Evolutionary conservation across 2,113 vertebrate genomes (phyloP).

Genomic region (Excalfactoria chinensis): DNA sequence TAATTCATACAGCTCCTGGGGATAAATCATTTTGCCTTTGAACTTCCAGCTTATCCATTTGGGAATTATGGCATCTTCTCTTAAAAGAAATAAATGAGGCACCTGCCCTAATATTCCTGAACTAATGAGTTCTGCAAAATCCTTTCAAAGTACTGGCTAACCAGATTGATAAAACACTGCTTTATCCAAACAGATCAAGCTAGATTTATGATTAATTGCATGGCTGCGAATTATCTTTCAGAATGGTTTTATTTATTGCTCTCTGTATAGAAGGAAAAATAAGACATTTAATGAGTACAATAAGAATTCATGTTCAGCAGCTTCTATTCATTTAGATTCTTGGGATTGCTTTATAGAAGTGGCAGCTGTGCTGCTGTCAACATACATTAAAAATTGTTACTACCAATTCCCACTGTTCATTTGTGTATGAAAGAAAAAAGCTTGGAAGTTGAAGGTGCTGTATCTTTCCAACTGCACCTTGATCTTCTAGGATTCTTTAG

Average conservation of each 20-base stretch:
- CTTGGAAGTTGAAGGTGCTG: neutral
- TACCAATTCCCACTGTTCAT: neutral
- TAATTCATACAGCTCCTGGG: neutral
- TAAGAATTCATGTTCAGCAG: neutral
- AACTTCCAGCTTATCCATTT: conserved; percentile 11
- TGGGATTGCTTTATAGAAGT: neutral
- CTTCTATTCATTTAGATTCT: neutral
- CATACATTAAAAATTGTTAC: neutral
- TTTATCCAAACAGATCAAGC: conserved; percentile 22
- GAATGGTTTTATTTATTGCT: neutral
- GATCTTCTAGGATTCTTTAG: neutral
- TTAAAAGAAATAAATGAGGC: neutral
- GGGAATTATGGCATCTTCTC: neutral
- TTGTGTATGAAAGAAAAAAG: neutral
- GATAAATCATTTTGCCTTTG: conserved; percentile 22
- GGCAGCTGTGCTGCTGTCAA: neutral
- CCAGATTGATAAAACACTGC: neutral
- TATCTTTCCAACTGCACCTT: neutral
- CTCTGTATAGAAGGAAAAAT: neutral
- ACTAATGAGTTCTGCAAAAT: conserved; percentile 27
- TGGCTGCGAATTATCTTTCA: conserved; percentile 15
- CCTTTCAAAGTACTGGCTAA: conserved; percentile 2
- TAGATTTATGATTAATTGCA: conserved; percentile 37
- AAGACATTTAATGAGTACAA: neutral
- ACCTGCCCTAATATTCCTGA: conserved; percentile 26